Evolutionary conservation across 2,113 vertebrate species (phyloP).

Genomic region (Rhodinocichla rosea): DNA sequence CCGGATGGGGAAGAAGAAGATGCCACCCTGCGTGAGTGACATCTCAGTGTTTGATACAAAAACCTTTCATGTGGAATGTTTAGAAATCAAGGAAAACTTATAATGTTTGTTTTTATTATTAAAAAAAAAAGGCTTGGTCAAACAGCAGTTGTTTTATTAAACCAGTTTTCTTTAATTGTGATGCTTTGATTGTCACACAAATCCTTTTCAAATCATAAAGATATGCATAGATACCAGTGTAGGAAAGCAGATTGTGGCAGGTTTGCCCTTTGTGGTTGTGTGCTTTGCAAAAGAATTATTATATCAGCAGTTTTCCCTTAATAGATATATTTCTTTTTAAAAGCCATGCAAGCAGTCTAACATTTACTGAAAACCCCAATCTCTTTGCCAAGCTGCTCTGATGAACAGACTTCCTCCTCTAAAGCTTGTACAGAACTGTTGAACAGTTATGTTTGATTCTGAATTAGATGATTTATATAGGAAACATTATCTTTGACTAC

Average conservation of each 20-base stretch:
- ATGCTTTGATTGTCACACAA: constrained; percentile 57
- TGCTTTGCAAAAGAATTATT: constrained; percentile 67
- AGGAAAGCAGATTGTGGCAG: constrained; percentile 61
- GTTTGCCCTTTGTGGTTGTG: constrained; percentile 65
- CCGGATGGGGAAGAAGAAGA: constrained; percentile 87
- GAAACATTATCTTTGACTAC: constrained; percentile 53
- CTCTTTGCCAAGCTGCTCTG: constrained; percentile 69
- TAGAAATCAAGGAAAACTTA: constrained; percentile 53
- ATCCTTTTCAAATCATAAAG: constrained; percentile 46
- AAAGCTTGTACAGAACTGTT: constrained; percentile 68
- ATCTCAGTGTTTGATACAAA: constrained; percentile 31
- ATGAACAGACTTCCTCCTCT: constrained; percentile 50
- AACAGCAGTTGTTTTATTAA: constrained; percentile 61
- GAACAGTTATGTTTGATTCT: constrained; percentile 61
- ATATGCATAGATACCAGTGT: constrained; percentile 53
- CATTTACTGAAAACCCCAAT: constrained; percentile 57
- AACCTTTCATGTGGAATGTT: constrained; percentile 55
- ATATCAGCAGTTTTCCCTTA: constrained; percentile 57
- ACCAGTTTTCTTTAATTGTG: constrained; percentile 65
- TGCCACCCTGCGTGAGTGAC: constrained; percentile 84
- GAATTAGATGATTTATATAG: constrained; percentile 67
- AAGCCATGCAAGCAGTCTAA: constrained; percentile 70
- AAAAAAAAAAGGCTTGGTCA: constrained; percentile 51
- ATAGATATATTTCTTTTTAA: constrained; percentile 64
- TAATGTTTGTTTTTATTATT: constrained; percentile 46